phyloP scores from a whole-genome alignment of 2,888 invertebrate genomes.

The Dioctria rufipes region DNA sequence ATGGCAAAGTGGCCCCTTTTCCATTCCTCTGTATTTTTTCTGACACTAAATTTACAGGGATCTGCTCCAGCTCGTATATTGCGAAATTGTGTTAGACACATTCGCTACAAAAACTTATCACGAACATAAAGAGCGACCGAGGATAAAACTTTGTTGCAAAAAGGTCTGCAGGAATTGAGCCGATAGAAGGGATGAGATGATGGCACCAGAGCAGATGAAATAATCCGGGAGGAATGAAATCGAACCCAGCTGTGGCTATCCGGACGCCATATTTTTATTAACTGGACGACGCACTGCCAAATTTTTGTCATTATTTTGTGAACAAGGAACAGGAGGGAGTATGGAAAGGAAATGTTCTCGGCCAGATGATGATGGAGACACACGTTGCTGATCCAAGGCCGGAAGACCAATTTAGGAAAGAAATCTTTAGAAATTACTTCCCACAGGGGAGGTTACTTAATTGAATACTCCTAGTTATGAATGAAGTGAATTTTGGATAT shows the following conservation, averaged over 20 bases:
- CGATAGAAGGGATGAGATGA: neutral
- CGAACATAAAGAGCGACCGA: slow-evolving; percentile 30
- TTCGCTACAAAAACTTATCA: slow-evolving; percentile 43
- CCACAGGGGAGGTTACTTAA: slow-evolving; percentile 54
- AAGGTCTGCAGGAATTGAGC: neutral
- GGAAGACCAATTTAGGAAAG: slow-evolving; percentile 47
- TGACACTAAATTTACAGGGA: slow-evolving; percentile 38
- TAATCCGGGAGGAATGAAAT: slow-evolving; percentile 44
- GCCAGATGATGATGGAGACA: slow-evolving; percentile 53
- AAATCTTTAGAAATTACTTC: slow-evolving; percentile 44
- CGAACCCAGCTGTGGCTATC: slow-evolving; percentile 40
- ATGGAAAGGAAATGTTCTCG: slow-evolving; percentile 21
- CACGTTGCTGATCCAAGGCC: slow-evolving; percentile 52
- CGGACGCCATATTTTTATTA: slow-evolving; percentile 54
- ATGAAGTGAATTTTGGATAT: slow-evolving; percentile 42
- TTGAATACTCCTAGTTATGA: slow-evolving; percentile 51
- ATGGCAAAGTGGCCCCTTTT: no score
- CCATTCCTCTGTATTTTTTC: neutral
- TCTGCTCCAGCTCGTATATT: slow-evolving; percentile 25
- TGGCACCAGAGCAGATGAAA: slow-evolving; percentile 5
- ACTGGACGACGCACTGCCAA: slow-evolving; percentile 52
- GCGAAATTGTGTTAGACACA: slow-evolving; percentile 37
- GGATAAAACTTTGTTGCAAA: slow-evolving; percentile 29
- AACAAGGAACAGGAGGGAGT: neutral
- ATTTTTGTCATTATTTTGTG: slow-evolving; percentile 42